Base-by-base conservation (phyloP, 2,888 invertebrate species). In the Agrochola lychnidis region DNA sequence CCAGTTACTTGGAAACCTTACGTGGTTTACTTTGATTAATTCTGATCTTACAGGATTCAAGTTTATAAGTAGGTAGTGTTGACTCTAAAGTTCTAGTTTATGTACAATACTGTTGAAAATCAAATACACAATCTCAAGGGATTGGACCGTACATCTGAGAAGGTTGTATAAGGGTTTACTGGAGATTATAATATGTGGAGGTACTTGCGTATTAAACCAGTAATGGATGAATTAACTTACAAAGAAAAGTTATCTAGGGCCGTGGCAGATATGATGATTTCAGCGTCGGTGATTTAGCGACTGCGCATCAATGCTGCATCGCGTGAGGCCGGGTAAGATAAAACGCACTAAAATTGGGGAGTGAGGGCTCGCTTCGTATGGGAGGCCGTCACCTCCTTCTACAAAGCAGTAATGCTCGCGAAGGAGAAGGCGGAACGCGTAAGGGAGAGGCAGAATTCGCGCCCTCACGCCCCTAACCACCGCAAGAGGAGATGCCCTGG, bases 11-110 rank as follows among this genome's bases (percentile, higher is more conserved):
- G 14, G 5, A 59, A 53, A 30, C 25, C 51, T 76, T 45, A 70
- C 74, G 67, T 70, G 25, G 68, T 67, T 83, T 25, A 62, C 64
- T 72, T 56, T 61, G 78, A 84, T 79, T 78, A 82, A 80, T 82
- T 82, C 59, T 77, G 73, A 80, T 75, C 73, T 78, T 42, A 53
- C 36, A 61, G 63, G 76, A 71, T 71, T n/a, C 2, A 22, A 83
- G 68, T 83, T 81, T 63, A 67, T 81, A 77, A 85, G 85, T 9
- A 81, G 69, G 85, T 9, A 81, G 69, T 70, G 69, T 83, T 86
- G 66, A 81, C 71, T 71, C 4, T n/a, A 61, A 61, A 84, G 69
- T 87, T 76, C 36, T 48, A n/a, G 59, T 75, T 82, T 63, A 40
- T 40, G 36, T 36, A 59, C 63, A 57, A 69, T 56, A 75, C 69